These are phyloP conservation scores for Myathropa florea DNA, from an alignment of 2,888 invertebrate species.

Conservation along the genomic window DNA sequence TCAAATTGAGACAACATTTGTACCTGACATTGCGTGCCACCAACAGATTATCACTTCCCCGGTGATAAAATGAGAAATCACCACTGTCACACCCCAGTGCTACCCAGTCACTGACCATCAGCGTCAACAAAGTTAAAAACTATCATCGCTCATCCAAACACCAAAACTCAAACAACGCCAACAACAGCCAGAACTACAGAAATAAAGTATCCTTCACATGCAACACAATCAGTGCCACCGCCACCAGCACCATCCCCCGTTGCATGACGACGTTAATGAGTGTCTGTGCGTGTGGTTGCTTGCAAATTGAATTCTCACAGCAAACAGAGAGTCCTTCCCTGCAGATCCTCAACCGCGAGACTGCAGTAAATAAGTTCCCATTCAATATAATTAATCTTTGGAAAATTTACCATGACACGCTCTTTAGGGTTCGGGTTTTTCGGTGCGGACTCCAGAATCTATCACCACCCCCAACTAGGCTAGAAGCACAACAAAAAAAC, in stretches of 20 bases:
- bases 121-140: slow-evolving; percentile 66
- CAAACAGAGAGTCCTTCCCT: slow-evolving; percentile 38
- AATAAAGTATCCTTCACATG: slow-evolving; percentile 3
- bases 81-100: slow-evolving; percentile 64
- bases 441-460: neutral
- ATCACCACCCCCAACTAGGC: neutral
- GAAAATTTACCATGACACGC: slow-evolving; percentile 50
- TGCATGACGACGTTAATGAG: slow-evolving; percentile 54
- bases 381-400: slow-evolving; percentile 57
- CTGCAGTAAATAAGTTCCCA: slow-evolving; percentile 32
- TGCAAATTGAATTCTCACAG: slow-evolving; percentile 49
- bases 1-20: slow-evolving; percentile 35
- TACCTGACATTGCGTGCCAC: slow-evolving; percentile 62
- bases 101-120: slow-evolving; percentile 53
- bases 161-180: neutral
- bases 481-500: neutral
- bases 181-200: neutral
- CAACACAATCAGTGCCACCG: neutral
- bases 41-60: slow-evolving; percentile 54
- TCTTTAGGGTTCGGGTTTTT: slow-evolving; percentile 16
- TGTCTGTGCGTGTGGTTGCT: slow-evolving; percentile 19
- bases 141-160: slow-evolving; percentile 59
- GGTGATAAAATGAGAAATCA: slow-evolving; percentile 69
- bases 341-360: slow-evolving; percentile 25
- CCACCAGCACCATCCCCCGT: neutral